Evolutionary conservation across 2,888 invertebrate species (phyloP).

Genomic region (Cantharis lateralis): DNA sequence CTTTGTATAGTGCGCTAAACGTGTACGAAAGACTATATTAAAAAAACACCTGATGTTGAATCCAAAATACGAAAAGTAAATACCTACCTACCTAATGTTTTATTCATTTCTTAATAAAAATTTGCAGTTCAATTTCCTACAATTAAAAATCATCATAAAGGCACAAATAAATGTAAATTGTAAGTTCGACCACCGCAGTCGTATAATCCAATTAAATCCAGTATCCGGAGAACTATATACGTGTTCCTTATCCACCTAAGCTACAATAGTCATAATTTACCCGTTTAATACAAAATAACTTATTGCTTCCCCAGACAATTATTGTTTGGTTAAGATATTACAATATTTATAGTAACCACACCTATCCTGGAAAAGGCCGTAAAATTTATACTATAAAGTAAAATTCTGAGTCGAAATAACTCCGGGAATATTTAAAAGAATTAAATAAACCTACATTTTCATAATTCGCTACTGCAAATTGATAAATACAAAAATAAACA

Average conservation of each 20-base stretch:
- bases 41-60: background rate
- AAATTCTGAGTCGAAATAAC: background rate
- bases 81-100: background rate
- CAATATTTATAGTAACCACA: background rate
- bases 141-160: background rate
- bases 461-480: background rate
- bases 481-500: background rate
- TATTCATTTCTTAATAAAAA: background rate
- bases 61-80: background rate
- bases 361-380: background rate
- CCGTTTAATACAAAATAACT: constrained; percentile 46
- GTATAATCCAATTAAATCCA: constrained; percentile 55
- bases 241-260: constrained; percentile 53
- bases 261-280: constrained; percentile 53
- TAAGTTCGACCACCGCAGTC: constrained; percentile 36
- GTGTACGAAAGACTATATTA: background rate
- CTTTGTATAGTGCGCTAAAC: background rate
- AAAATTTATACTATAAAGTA: background rate
- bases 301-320: constrained; percentile 24
- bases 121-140: background rate
- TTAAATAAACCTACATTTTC: background rate
- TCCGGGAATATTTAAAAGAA: background rate
- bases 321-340: constrained; percentile 1
- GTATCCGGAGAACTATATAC: constrained; percentile 48
- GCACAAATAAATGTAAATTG: constrained; percentile 19